phyloP scores from a whole-genome alignment of 2,888 invertebrate genomes.

The Belgica antarctica region DNA sequence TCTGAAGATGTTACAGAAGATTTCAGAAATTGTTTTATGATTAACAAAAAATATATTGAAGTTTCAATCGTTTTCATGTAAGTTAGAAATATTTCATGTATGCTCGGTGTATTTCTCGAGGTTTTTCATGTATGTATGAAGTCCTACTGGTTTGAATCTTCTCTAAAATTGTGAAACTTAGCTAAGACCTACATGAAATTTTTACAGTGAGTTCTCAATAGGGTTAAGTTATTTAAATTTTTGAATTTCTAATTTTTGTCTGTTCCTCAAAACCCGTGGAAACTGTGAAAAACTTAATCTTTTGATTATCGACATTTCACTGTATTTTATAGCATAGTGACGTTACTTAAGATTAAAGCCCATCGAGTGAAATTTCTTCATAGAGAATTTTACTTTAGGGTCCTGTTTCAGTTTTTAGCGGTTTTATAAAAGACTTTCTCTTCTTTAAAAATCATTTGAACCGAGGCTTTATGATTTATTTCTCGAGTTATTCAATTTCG shows the following conservation, averaged over 20 bases:
- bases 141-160: no score
- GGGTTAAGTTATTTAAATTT: background rate
- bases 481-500: background rate
- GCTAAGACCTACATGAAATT: background rate
- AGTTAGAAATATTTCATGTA: no score
- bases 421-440: background rate
- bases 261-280: background rate
- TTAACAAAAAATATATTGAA: no score
- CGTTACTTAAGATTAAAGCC: background rate
- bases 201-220: background rate
- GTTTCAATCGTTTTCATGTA: no score
- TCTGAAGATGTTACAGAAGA: no score
- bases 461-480: conserved; percentile 17
- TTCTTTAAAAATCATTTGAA: background rate
- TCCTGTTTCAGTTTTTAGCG: background rate
- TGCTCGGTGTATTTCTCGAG: no score
- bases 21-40: no score
- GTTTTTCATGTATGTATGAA: no score
- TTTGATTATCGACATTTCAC: background rate
- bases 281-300: background rate
- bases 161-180: no score
- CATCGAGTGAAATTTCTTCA: background rate
- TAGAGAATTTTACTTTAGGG: background rate
- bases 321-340: background rate
- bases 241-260: background rate